Conservation (phyloP, 1,140 invertebrate species). For the Pseudoatta argentina region DNA sequence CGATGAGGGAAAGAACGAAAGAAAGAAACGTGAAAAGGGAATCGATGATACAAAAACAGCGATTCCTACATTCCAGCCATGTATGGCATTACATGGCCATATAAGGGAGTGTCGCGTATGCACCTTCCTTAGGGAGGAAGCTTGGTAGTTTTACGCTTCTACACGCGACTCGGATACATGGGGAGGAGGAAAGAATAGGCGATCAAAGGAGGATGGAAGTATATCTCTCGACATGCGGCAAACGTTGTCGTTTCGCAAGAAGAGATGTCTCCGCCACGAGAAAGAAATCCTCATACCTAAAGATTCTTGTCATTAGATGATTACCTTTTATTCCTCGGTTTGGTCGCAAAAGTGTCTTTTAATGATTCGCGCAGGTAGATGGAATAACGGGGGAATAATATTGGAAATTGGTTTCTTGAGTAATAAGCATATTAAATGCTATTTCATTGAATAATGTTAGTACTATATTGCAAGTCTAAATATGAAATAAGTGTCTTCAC, state of each 20-base stretch:
- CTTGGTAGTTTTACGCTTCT: constrained; percentile 70
- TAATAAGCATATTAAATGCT: neutral
- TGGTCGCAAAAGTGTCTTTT: constrained; percentile 16
- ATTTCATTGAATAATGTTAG: neutral
- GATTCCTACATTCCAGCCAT: constrained; percentile 85
- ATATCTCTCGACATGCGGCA: neutral
- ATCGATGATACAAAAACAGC: constrained; percentile 84
- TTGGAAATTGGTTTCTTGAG: neutral
- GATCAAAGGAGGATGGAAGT: constrained; percentile 1
- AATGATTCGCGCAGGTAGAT: neutral
- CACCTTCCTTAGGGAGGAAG: constrained; percentile 66
- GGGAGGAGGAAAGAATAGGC: constrained; percentile 18
- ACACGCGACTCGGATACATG: constrained; percentile 42
- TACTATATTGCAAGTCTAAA: no score
- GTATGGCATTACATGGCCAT: constrained; percentile 80
- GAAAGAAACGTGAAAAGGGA: constrained; percentile 64
- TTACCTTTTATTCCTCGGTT: constrained; percentile 17
- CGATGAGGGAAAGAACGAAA: constrained; percentile 54
- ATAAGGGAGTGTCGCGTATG: constrained; percentile 81
- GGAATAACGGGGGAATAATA: neutral
- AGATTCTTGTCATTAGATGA: constrained; percentile 15
- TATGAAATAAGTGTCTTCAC: no score
- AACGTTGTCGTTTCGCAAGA: constrained; percentile 39
- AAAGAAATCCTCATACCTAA: neutral
- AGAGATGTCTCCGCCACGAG: constrained; percentile 10